Base-by-base conservation (phyloP, 2,113 vertebrate genomes). In the Electrona antarctica region DNA sequence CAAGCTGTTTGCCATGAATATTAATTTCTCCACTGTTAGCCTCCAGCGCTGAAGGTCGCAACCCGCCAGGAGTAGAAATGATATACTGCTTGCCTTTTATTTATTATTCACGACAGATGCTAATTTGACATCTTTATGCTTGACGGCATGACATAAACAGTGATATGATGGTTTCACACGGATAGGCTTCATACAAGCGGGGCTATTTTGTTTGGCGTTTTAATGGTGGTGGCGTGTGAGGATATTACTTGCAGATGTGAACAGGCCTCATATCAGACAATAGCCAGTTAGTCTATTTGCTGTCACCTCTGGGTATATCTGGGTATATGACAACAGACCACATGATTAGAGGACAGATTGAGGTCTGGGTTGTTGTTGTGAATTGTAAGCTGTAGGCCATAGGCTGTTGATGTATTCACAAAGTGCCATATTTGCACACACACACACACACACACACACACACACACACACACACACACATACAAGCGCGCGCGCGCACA, bases 1-100 rank as follows among this genome's bases (percentile, higher is more conserved):
- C 87, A 84, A 86, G 86, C 85, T 85, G 86, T 86, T 85, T 74
- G 50, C 57, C 21, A 81, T 89, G 85, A 90, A 88, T 88, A 88
- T 85, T 77, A 69, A 89, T 84, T 29, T 48, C 49, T 57, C 67
- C 52, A 67, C 56, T 54, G 73, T 86, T 89, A 80, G 28, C 68
- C 79, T 58, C 54, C 66, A 46, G 52, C 61, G 45, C 67, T 71
- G 69, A 82, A 85, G 80, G 80, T 85, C 67, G 1, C 71, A 14
- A 66, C 59, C 59, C 54, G 45, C 62, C 56, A 57, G 7, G 59
- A 74, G 41, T 41, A 41, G 49, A 33, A 67, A 47, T 60, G 48
- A 76, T 79, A 69, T 33, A 73, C 67, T 64, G 49, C n/a, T 10
- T 56, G 14, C 60, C 61, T 73, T 83, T 83, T 69, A 63, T 68